Evolutionary conservation across 2,888 invertebrate genomes (phyloP), one percentile per base, ranked within the genome.

Genomic region (Lumbricus terrestris): DNA sequence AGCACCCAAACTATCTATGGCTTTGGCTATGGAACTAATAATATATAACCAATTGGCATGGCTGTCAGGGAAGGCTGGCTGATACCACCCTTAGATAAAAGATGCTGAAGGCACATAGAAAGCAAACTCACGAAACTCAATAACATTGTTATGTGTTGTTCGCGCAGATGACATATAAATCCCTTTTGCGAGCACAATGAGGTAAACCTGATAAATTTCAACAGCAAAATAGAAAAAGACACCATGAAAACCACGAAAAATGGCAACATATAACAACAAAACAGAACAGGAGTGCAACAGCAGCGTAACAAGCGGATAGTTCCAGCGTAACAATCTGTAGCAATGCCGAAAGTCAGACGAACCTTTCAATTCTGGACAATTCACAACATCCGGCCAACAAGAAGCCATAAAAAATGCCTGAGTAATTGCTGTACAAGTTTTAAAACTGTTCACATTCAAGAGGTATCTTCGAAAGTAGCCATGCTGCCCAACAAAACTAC

Each of bases 361-460:
- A 69, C 29, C 11, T 29, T n/a, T n/a, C 0, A n/a, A 1, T 47
- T 3, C 3, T 69, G n/a, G n/a, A 69, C 69, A 69, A 69, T 69
- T 69, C n/a, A 69, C 29, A 69, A 69, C n/a, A 69, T 69, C 69
- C 11, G 69, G 69, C n/a, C 69, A n/a, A 69, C 69, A 69, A 11
- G 69, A 8, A 69, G n/a, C n/a, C 69, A 69, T n/a, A n/a, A 69
- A 69, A 69, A 69, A n/a, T n/a, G 69, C 69, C 69, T 69, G 69
- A 69, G 69, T 69, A n/a, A 69, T n/a, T 69, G 2, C 69, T 69
- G 69, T 69, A 69, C 29, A 69, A n/a, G n/a, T 69, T 3, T 69
- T n/a, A 69, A 69, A n/a, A 69, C 69, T 69, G n/a, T 69, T 69
- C 69, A 69, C 69, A 69, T 69, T 69, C n/a, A 69, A 69, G 69